Evolutionary conservation across 2,113 vertebrate species (phyloP).

Genomic region (Ascaphus truei): DNA sequence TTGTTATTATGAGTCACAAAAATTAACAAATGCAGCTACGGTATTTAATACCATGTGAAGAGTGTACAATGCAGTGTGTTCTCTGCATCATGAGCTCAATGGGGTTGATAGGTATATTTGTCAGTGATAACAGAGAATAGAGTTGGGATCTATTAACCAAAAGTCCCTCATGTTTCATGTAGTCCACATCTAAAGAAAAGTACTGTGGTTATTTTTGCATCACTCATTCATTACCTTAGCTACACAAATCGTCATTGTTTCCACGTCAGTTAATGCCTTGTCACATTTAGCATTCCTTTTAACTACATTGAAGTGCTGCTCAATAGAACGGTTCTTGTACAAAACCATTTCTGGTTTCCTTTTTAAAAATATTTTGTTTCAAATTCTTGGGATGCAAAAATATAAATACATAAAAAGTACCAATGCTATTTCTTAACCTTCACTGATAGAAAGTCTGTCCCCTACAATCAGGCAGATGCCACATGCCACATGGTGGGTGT

Average conservation of each 20-base stretch:
- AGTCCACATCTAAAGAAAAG: background rate
- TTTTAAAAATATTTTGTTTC: background rate
- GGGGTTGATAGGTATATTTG: constrained; percentile 6
- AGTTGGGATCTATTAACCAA: background rate
- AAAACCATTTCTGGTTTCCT: constrained; percentile 12
- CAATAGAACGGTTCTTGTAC: background rate
- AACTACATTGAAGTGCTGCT: background rate
- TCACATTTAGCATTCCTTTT: constrained; percentile 31
- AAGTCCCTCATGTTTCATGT: background rate
- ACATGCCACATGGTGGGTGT: no score
- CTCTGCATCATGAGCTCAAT: constrained; percentile 5
- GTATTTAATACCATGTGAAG: background rate
- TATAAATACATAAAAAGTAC: no score
- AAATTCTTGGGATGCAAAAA: no score
- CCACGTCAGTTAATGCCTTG: constrained; percentile 17
- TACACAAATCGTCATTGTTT: constrained; percentile 15
- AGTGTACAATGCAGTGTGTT: background rate
- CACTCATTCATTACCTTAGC: constrained; percentile 16
- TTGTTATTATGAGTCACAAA: no score
- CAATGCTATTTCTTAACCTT: no score
- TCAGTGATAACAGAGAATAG: constrained; percentile 6
- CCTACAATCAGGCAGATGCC: no score
- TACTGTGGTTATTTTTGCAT: constrained; percentile 11
- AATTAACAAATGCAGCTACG: no score
- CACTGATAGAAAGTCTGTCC: no score